These are phyloP conservation scores for Dromius quadrimaculatus DNA, from an alignment of 2,888 invertebrate species.

Conservation along the genomic window DNA sequence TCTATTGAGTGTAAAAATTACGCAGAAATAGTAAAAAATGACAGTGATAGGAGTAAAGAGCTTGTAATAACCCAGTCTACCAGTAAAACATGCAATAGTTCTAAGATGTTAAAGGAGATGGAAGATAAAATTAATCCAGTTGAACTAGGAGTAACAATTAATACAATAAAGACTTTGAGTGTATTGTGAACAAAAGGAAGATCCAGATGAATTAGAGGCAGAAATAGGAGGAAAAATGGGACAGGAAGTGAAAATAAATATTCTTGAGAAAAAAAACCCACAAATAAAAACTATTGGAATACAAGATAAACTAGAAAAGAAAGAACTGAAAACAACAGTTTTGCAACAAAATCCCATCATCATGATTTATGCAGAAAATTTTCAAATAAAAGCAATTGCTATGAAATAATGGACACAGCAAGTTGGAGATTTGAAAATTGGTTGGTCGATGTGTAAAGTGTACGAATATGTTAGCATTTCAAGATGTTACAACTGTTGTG, in stretches of 20 bases:
- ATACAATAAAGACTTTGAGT: not conserved
- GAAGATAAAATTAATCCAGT: conserved; percentile 3
- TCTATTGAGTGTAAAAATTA: too few species aligned
- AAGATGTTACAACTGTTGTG: conserved; percentile 16
- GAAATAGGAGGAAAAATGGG: conserved; percentile 27
- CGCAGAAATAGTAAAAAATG: not conserved
- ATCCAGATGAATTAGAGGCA: conserved; percentile 16
- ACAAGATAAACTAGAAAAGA: conserved; percentile 8
- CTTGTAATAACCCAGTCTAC: conserved; percentile 8
- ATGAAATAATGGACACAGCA: conserved; percentile 1
- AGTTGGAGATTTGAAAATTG: conserved; percentile 9
- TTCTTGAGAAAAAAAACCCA: conserved; percentile 9
- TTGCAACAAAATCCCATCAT: conserved; percentile 14
- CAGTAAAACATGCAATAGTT: not conserved
- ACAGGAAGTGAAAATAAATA: conserved; percentile 16
- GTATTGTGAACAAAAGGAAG: conserved; percentile 12
- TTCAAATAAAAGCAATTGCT: conserved; percentile 1
- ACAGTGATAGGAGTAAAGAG: conserved; percentile 2
- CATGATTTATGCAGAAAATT: not conserved
- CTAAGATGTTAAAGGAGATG: conserved; percentile 8
- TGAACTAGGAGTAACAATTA: conserved; percentile 20
- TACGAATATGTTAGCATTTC: conserved; percentile 8
- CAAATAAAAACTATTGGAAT: conserved; percentile 19
- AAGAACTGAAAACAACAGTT: conserved; percentile 8
- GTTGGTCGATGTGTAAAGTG: conserved; percentile 10